These are phyloP conservation scores for Drosophila trichaetosa DNA, from an alignment of 2,888 invertebrate species.

Conservation along the genomic window DNA sequence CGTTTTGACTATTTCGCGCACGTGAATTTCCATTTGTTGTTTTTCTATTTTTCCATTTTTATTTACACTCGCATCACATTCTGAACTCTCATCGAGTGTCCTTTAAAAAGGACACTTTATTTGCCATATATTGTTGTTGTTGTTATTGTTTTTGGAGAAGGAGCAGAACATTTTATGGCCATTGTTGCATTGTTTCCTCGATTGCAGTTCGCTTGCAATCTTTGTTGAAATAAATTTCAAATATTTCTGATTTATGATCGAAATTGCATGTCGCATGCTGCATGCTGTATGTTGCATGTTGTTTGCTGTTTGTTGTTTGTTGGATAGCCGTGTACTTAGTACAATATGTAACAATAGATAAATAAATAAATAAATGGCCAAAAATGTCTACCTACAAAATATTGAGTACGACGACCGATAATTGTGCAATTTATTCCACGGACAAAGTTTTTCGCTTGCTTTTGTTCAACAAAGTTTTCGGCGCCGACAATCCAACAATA, in stretches of 20 bases:
- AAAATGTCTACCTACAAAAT: constrained; percentile 12
- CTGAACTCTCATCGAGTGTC: constrained; percentile 42
- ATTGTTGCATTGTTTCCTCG: constrained; percentile 55
- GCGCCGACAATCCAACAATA: constrained; percentile 1
- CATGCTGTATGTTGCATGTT: not conserved
- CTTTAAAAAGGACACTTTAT: constrained; percentile 70
- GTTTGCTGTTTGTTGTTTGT: constrained; percentile 4
- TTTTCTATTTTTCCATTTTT: constrained; percentile 5
- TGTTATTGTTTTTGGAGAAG: constrained; percentile 9
- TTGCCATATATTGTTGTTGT: constrained; percentile 25
- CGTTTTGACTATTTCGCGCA: constrained; percentile 68
- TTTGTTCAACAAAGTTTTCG: constrained; percentile 20
- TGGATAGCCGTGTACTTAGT: constrained; percentile 24
- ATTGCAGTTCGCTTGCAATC: constrained; percentile 56
- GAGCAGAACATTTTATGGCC: constrained; percentile 55
- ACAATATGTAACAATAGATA: constrained; percentile 45
- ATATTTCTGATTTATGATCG: constrained; percentile 72
- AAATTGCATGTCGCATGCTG: constrained; percentile 36
- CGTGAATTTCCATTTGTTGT: constrained; percentile 49
- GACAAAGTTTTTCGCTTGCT: constrained; percentile 23
- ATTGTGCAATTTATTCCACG: constrained; percentile 44
- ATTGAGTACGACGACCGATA: constrained; percentile 34
- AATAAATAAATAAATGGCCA: constrained; percentile 44
- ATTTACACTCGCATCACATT: constrained; percentile 18
- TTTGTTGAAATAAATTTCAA: constrained; percentile 74